phyloP scores from a whole-genome alignment of 2,888 invertebrate genomes.

The Zonitis immaculata region DNA sequence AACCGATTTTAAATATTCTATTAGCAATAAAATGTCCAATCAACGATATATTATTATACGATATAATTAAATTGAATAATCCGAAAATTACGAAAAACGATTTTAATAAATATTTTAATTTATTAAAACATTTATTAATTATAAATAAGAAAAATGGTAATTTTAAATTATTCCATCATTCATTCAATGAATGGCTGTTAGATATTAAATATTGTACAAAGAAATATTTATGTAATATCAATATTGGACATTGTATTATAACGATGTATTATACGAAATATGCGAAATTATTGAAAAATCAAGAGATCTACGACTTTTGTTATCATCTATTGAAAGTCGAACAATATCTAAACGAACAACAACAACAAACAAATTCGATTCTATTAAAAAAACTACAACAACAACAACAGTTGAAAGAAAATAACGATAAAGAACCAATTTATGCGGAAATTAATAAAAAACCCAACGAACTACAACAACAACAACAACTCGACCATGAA shows the following conservation, averaged over 20 bases:
- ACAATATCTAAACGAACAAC: slow-evolving; percentile 54
- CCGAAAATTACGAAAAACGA: slow-evolving; percentile 73
- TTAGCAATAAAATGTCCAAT: slow-evolving; percentile 83
- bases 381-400: slow-evolving; percentile 26
- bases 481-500: slow-evolving; percentile 13
- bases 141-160: slow-evolving; percentile 56
- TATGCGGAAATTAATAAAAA: slow-evolving; percentile 44
- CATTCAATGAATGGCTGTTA: slow-evolving; percentile 90
- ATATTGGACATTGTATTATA: slow-evolving; percentile 83
- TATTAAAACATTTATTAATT: slow-evolving; percentile 61
- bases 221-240: slow-evolving; percentile 82
- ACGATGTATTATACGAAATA: slow-evolving; percentile 77
- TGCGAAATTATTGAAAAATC: slow-evolving; percentile 62
- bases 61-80: slow-evolving; percentile 64
- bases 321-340: slow-evolving; percentile 66
- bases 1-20: slow-evolving; percentile 79
- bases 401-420: slow-evolving; percentile 29
- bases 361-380: slow-evolving; percentile 46
- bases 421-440: slow-evolving; percentile 30
- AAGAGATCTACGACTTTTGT: slow-evolving; percentile 71
- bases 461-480: slow-evolving; percentile 19
- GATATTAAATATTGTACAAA: slow-evolving; percentile 98
- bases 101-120: slow-evolving; percentile 71
- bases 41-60: slow-evolving; percentile 74
- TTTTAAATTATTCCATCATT: slow-evolving; percentile 83